These are phyloP conservation scores for Ammodramus savannarum DNA, from an alignment of 2,113 vertebrate genomes.

Conservation along the genomic window DNA sequence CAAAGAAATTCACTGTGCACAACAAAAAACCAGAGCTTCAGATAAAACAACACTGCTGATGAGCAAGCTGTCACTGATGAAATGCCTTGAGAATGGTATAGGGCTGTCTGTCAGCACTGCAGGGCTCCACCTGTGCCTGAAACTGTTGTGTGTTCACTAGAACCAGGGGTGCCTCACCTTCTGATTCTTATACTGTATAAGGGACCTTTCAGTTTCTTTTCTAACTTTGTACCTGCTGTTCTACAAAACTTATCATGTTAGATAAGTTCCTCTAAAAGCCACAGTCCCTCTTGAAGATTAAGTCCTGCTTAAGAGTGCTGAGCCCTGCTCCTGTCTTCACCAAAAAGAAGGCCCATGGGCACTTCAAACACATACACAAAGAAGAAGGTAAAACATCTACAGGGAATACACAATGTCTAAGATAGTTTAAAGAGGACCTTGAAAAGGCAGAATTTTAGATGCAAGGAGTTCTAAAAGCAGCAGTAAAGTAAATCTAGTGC, in stretches of 20 bases:
- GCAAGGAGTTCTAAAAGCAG: conserved; percentile 41
- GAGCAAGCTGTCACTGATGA: neutral
- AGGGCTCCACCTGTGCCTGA: neutral
- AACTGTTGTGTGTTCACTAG: neutral
- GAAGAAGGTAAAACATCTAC: neutral
- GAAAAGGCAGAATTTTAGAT: neutral
- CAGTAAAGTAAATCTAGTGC: conserved; percentile 17
- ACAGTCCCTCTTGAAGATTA: neutral
- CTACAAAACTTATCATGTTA: neutral
- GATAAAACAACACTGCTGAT: neutral
- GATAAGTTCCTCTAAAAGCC: neutral
- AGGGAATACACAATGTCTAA: neutral
- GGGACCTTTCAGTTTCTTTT: neutral
- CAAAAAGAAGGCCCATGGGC: neutral
- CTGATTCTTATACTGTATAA: neutral
- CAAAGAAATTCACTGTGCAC: neutral
- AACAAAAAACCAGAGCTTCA: neutral
- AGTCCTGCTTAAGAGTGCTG: neutral
- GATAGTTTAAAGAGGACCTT: conserved; percentile 18
- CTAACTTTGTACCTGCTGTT: neutral
- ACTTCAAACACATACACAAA: neutral
- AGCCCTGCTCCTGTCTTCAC: neutral
- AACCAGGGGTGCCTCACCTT: neutral
- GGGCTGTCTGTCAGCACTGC: neutral
- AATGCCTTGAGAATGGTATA: neutral